These are phyloP conservation scores for Ochropleura plecta DNA, from an alignment of 2,888 invertebrate genomes.

Conservation along the genomic window DNA sequence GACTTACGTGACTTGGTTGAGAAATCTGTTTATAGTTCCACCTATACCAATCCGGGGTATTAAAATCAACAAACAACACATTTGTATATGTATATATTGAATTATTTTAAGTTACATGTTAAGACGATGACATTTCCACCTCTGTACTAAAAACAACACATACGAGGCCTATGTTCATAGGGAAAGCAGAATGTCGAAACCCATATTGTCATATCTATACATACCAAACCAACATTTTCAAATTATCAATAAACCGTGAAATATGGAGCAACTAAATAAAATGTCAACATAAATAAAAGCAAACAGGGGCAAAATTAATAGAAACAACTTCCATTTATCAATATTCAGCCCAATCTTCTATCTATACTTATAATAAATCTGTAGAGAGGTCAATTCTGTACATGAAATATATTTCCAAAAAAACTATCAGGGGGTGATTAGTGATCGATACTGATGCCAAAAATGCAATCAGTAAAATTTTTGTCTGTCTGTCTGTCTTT, in stretches of 20 bases:
- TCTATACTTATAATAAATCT: too few species aligned
- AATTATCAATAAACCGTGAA: slow-evolving; percentile 27
- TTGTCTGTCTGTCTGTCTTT: too few species aligned
- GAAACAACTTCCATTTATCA: slow-evolving; percentile 39
- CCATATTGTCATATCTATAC: background rate
- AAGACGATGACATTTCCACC: background rate
- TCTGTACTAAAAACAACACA: background rate
- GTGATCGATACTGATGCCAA: too few species aligned
- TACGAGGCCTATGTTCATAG: background rate
- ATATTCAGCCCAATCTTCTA: slow-evolving; percentile 52
- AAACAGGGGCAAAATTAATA: slow-evolving; percentile 29
- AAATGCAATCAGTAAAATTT: too few species aligned
- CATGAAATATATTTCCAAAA: too few species aligned
- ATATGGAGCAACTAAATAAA: slow-evolving; percentile 29
- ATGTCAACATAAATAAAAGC: slow-evolving; percentile 38
- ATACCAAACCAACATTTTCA: background rate
- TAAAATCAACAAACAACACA: slow-evolving; percentile 23
- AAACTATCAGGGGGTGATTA: too few species aligned
- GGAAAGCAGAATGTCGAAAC: background rate
- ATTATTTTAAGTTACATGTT: background rate
- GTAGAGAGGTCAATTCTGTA: too few species aligned
- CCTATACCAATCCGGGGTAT: background rate
- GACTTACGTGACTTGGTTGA: slow-evolving; percentile 42
- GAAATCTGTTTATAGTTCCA: slow-evolving; percentile 33
- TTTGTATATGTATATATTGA: background rate